Evolutionary conservation across 2,888 invertebrate species (phyloP).

Genomic region (Digitonthophagus gazella): DNA sequence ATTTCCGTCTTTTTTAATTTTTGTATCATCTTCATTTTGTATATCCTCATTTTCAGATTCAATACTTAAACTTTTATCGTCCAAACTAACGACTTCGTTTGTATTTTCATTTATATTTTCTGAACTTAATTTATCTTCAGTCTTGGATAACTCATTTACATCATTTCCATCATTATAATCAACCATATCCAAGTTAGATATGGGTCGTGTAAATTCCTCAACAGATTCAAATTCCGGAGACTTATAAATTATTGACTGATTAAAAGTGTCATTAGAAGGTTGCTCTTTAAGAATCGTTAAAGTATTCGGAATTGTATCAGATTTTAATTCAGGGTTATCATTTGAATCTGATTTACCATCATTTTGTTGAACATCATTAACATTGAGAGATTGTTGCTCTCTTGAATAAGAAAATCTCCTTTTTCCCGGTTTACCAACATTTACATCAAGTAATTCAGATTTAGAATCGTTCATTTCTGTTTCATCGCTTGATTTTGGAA

Average conservation of each 20-base stretch:
- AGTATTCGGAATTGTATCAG: not conserved
- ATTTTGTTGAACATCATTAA: not conserved
- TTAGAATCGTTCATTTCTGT: too few relatives aligned
- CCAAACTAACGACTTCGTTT: not conserved
- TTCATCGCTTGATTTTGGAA: too few relatives aligned
- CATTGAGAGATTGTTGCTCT: not conserved
- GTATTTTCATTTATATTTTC: not conserved
- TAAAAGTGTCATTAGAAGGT: not conserved
- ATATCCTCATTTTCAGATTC: not conserved
- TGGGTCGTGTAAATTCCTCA: not conserved
- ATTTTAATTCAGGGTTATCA: too few relatives aligned
- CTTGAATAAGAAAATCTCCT: not conserved
- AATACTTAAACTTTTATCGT: not conserved
- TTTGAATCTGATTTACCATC: not conserved
- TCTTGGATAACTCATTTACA: not conserved
- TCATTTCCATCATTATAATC: not conserved
- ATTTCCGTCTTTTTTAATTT: not conserved
- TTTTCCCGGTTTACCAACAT: too few relatives aligned
- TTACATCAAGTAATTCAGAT: too few relatives aligned
- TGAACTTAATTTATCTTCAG: too few relatives aligned
- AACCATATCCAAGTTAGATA: not conserved
- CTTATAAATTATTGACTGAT: not conserved
- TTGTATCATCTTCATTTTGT: constrained; percentile 1
- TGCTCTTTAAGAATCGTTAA: not conserved
- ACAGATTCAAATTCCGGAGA: not conserved